Evolutionary conservation across 2,113 vertebrate genomes (phyloP), one percentile per base, ranked within the genome.

Genomic region (Percopsis transmontana): DNA sequence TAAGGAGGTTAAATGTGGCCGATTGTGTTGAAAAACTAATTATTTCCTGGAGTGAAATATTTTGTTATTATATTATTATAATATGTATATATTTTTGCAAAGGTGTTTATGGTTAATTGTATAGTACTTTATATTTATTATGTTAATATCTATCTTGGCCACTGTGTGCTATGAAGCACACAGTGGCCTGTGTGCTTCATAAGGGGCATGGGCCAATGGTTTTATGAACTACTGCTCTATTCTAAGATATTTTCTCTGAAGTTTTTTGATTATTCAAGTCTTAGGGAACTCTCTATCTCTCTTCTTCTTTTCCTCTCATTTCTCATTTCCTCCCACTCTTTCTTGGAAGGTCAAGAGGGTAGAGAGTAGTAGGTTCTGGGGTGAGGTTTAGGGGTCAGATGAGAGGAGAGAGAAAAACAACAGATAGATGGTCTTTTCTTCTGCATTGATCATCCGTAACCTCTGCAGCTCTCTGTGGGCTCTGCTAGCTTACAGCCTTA

Each of bases 371-470:
- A 65, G 14, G 50, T 51, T 48, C 18, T 68, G 56, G 62, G 67
- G 73, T 69, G 57, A 53, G 64, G 80, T 73, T 81, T 67, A 82
- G 67, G 55, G 72, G 65, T 70, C 24, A 58, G 51, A 66, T 61
- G 74, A 70, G 72, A 58, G 73, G 59, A 16, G 24, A 5, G 52
- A 70, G 68, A 65, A 64, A 56, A 55, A 70, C 72, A 69, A 58
- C 23, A 8, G 72, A 78, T 57, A 64, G 67, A 72, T 63, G 47
- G 13, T 68, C 61, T 78, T 58, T 63, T 61, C 21, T 33, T 72
- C 44, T 52, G 55, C 63, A 40, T 70, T 47, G 62, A 27, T 61
- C 54, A 70, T 80, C 81, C 62, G 80, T 77, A 59, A 85, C 78
- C 80, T 72, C 14, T 61, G 65, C 14, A 20, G 42, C 68, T 57